A percentile compares a stretch with the other conserved stretches of the same genome.
These are phyloP conservation scores for Galeruca laticollis DNA, from an alignment of 2,888 invertebrate genomes.

Conservation along the genomic window DNA sequence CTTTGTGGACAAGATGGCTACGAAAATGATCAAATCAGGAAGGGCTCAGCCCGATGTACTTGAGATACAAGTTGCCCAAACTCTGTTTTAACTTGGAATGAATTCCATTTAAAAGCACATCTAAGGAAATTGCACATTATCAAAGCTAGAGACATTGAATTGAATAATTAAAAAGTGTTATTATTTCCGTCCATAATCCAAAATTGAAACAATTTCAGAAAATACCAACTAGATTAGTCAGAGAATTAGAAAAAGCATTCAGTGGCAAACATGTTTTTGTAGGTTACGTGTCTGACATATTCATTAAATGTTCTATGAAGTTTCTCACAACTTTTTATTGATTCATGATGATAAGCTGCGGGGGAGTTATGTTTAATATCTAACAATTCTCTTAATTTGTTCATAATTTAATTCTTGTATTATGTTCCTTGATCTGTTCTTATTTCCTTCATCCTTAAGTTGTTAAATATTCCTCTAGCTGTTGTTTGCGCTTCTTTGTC, in stretches of 20 bases:
- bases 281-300: no score
- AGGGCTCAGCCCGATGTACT: slow-evolving; percentile 93
- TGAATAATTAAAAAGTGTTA: slow-evolving; percentile 95
- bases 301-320: no score
- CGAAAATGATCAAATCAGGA: slow-evolving; percentile 89
- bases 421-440: no score
- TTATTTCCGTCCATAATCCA: slow-evolving; percentile 99
- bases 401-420: no score
- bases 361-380: no score
- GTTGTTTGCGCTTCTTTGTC: no score
- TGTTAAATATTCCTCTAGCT: no score
- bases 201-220: slow-evolving; percentile 98
- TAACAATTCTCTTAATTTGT: no score
- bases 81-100: slow-evolving; percentile 95
- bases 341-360: no score
- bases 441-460: no score
- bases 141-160: slow-evolving; percentile 94
- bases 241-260: slow-evolving; percentile 99
- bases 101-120: slow-evolving; percentile 96
- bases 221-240: slow-evolving; percentile 94
- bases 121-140: slow-evolving; percentile 95
- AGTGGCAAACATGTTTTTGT: slow-evolving; percentile 98
- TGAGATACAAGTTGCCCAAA: slow-evolving; percentile 93
- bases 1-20: no score
- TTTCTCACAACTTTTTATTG: no score